Percentiles rank a stretch among this genome's conserved stretches.
Conservation (phyloP, 2,888 invertebrate species). For the Lomographa bimaculata region DNA sequence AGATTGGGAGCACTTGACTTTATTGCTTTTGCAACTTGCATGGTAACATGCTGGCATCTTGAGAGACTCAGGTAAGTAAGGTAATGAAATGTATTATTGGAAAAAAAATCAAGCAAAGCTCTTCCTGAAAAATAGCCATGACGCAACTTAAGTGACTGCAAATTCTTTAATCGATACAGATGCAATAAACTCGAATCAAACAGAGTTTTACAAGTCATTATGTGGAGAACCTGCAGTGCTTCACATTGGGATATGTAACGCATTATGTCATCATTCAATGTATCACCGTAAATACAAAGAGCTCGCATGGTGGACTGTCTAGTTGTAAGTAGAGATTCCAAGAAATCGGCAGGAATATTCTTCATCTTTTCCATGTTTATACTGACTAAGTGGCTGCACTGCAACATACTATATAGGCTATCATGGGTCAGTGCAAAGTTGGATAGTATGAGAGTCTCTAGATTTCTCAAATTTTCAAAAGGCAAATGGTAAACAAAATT, state of each 20-base stretch:
- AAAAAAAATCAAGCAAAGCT: conserved; percentile 75
- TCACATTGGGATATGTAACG: conserved; percentile 72
- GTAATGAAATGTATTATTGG: conserved; percentile 73
- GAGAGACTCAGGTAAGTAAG: conserved; percentile 76
- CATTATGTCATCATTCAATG: conserved; percentile 77
- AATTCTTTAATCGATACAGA: conserved; percentile 69
- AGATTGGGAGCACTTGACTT: conserved; percentile 77
- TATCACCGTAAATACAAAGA: conserved; percentile 77
- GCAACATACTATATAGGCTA: conserved; percentile 76
- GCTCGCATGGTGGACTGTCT: conserved; percentile 70
- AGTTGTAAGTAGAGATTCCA: conserved; percentile 69
- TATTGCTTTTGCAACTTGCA: conserved; percentile 75
- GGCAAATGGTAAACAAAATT: conserved; percentile 78
- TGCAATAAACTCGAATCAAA: conserved; percentile 79
- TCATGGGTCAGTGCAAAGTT: conserved; percentile 77
- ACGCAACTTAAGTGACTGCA: conserved; percentile 74
- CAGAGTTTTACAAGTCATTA: conserved; percentile 79
- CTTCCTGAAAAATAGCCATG: conserved; percentile 80
- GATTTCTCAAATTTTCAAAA: conserved; percentile 71
- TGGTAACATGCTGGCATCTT: conserved; percentile 74
- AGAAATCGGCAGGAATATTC: conserved; percentile 76
- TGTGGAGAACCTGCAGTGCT: conserved; percentile 69
- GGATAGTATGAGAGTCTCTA: conserved; percentile 74
- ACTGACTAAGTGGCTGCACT: conserved; percentile 73
- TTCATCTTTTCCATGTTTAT: conserved; percentile 83